A percentile compares a stretch with the other conserved stretches of the same genome.
phyloP scores from a whole-genome alignment of 2,888 invertebrate genomes.

The Timema podura region DNA sequence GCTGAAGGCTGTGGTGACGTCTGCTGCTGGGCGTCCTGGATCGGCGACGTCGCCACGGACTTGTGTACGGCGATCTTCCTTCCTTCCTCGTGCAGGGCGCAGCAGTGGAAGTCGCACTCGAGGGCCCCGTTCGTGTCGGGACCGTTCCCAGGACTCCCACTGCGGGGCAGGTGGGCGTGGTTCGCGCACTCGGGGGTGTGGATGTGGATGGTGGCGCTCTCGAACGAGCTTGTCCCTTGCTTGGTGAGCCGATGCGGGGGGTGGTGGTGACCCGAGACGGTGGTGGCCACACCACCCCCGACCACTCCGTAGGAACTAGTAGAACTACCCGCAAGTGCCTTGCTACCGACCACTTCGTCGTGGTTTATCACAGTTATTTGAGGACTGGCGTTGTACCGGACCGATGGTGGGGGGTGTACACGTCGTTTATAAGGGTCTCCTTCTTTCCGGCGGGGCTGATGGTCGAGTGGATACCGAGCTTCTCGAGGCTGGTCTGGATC shows the following conservation, averaged over 20 bases:
- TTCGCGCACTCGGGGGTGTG: constrained; percentile 78
- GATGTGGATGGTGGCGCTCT: constrained; percentile 70
- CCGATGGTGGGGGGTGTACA: constrained; percentile 42
- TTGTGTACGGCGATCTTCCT: constrained; percentile 88
- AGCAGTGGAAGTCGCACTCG: constrained; percentile 95
- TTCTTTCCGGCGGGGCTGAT: constrained; percentile 43
- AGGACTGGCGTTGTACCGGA: constrained; percentile 59
- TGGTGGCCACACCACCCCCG: constrained; percentile 29
- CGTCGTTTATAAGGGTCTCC: constrained; percentile 60
- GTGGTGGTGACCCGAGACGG: constrained; percentile 37
- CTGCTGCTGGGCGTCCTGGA: constrained; percentile 68
- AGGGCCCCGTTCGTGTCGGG: constrained; percentile 49
- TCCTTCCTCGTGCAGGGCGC: constrained; percentile 90
- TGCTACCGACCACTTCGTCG: constrained; percentile 62
- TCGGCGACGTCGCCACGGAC: constrained; percentile 88
- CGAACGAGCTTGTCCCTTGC: constrained; percentile 58
- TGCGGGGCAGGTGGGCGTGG: constrained; percentile 62
- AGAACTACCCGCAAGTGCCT: constrained; percentile 45
- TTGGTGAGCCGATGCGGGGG: constrained; percentile 48
- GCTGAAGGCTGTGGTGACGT: constrained; percentile 41
- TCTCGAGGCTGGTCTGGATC: constrained; percentile 71
- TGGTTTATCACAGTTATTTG: constrained; percentile 94
- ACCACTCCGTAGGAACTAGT: constrained; percentile 43
- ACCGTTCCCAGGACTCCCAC: constrained; percentile 60
- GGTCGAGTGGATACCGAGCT: constrained; percentile 45